Evolutionary conservation across 1,140 invertebrate species (phyloP).

Genomic region (Lordiphosa clarofinis): DNA sequence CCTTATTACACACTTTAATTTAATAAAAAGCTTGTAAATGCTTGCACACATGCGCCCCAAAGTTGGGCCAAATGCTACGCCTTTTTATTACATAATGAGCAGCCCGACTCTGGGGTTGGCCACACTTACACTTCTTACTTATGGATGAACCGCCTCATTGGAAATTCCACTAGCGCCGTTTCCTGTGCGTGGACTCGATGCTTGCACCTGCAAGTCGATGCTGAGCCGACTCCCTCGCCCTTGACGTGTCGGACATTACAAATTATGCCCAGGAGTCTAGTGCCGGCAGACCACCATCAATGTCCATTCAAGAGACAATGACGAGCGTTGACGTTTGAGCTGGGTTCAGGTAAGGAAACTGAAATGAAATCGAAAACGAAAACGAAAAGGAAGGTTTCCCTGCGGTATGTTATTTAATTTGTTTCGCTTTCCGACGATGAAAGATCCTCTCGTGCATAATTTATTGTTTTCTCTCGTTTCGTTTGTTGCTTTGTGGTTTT

Average conservation of each 20-base stretch:
- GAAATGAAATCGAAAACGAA: conserved; percentile 59
- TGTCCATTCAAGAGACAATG: conserved; percentile 59
- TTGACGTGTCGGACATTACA: conserved; percentile 74
- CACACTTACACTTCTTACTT: conserved; percentile 24
- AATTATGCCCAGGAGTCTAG: conserved; percentile 66
- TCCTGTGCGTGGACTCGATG: conserved; percentile 52
- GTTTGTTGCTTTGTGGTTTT: conserved; percentile 43
- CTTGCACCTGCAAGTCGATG: conserved; percentile 46
- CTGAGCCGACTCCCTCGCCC: conserved; percentile 14
- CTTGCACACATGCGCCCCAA: conserved; percentile 50
- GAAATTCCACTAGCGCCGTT: conserved; percentile 61
- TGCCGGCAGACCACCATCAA: conserved; percentile 62
- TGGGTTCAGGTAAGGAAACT: conserved; percentile 58
- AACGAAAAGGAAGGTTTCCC: conserved; percentile 48
- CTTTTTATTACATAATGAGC: conserved; percentile 73
- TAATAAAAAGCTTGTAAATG: conserved; percentile 76
- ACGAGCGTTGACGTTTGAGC: conserved; percentile 66
- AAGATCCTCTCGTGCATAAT: conserved; percentile 65
- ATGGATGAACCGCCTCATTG: conserved; percentile 34
- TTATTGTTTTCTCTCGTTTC: conserved; percentile 46
- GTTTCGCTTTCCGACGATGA: conserved; percentile 55
- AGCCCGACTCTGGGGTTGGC: conserved; percentile 24
- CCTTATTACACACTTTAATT: conserved; percentile 75
- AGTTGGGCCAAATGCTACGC: conserved; percentile 49
- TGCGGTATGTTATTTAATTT: conserved; percentile 67